Percentiles rank a stretch among this genome's conserved stretches.
phyloP scores from a whole-genome alignment of 2,888 invertebrate genomes.

The Isoperla grammatica region DNA sequence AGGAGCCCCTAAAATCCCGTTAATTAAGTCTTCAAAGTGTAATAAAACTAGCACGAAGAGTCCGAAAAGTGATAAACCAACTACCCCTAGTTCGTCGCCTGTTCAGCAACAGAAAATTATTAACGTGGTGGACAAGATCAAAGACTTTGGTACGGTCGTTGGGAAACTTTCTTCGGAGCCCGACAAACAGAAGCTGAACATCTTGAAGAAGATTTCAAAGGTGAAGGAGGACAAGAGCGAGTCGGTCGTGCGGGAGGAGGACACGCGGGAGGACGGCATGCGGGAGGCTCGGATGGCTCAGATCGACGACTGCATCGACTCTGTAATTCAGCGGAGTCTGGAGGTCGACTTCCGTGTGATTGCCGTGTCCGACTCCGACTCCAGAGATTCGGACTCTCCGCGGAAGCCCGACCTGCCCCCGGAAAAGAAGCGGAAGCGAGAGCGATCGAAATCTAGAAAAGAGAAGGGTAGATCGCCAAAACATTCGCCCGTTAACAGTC shows the following conservation, averaged over 20 bases:
- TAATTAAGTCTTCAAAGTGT: constrained; percentile 5
- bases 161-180: constrained; percentile 68
- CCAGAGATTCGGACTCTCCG: constrained; percentile 43
- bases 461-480: constrained; percentile 26
- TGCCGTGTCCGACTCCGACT: constrained; percentile 11
- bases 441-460: constrained; percentile 38
- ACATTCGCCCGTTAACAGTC: constrained; percentile 16
- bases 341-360: background rate
- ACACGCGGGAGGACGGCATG: constrained; percentile 24
- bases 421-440: constrained; percentile 54
- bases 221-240: constrained; percentile 55
- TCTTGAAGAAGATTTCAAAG: constrained; percentile 78
- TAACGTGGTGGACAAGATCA: constrained; percentile 17
- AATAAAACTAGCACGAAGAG: constrained; percentile 35
- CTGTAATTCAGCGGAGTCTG: constrained; percentile 33
- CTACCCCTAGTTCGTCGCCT: constrained; percentile 19
- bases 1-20: constrained; percentile 3
- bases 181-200: constrained; percentile 78
- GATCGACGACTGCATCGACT: constrained; percentile 35
- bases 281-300: constrained; percentile 32
- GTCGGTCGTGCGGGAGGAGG: constrained; percentile 26
- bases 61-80: constrained; percentile 36
- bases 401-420: constrained; percentile 52
- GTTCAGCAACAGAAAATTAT: background rate
- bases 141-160: constrained; percentile 27